phyloP scores from a whole-genome alignment of 2,113 vertebrate genomes.

The Talpa occidentalis region DNA sequence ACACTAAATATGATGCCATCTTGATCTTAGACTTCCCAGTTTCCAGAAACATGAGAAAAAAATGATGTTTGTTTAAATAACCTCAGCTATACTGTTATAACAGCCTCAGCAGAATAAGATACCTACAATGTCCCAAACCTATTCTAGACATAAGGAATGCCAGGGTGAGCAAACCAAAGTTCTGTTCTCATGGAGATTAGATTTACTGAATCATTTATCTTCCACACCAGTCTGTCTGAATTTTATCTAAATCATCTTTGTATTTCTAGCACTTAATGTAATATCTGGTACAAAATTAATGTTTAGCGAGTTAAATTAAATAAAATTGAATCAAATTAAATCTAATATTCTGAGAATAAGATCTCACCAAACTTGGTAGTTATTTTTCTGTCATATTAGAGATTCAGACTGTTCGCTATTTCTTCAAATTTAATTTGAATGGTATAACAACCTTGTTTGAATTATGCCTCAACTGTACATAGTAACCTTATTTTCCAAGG shows the following conservation, averaged over 20 bases:
- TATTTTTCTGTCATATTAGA: conserved; percentile 24
- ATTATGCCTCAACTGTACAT: not conserved
- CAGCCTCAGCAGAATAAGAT: not conserved
- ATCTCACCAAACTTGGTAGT: conserved; percentile 44
- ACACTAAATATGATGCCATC: not conserved
- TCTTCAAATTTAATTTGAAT: conserved; percentile 56
- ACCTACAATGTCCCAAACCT: not conserved
- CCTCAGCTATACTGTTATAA: not conserved
- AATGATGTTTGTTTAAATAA: not conserved
- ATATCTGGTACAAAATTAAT: not conserved
- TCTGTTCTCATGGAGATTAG: not conserved
- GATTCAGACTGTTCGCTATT: not conserved
- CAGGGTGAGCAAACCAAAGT: not conserved
- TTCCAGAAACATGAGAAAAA: not conserved
- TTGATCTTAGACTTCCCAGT: not conserved
- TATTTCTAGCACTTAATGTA: conserved; percentile 8
- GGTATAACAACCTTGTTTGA: not conserved
- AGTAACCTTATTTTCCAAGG: not conserved
- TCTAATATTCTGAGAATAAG: conserved; percentile 26
- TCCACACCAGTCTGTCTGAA: not conserved
- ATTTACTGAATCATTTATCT: not conserved
- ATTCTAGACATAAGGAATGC: not conserved
- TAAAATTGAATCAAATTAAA: conserved; percentile 22
- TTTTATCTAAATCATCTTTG: not conserved
- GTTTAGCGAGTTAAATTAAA: conserved; percentile 4